Evolutionary conservation across 2,113 vertebrate genomes (phyloP).

Genomic region (Trichomycterus rosablanca): DNA sequence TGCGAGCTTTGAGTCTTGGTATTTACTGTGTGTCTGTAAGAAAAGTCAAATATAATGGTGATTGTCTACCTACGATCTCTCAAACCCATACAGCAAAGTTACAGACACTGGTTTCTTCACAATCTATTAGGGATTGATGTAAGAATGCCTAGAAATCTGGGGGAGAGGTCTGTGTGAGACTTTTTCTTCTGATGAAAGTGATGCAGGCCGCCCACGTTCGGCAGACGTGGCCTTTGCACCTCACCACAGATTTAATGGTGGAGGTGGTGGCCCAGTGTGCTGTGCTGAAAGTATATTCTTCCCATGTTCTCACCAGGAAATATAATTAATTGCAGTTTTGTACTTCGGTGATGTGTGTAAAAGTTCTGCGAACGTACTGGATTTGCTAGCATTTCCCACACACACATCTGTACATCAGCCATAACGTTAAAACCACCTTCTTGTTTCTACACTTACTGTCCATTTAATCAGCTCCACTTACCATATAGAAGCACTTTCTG

Average conservation of each 20-base stretch:
- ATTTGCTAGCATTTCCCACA: no score
- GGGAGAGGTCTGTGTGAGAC: background rate
- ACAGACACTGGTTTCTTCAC: conserved; percentile 11
- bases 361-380: no score
- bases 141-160: background rate
- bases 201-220: conserved; percentile 24
- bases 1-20: background rate
- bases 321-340: background rate
- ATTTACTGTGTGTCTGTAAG: background rate
- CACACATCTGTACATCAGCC: no score
- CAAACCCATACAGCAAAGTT: background rate
- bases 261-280: conserved; percentile 1
- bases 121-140: conserved; percentile 13
- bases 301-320: background rate
- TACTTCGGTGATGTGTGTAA: no score
- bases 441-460: no score
- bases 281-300: background rate
- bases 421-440: no score
- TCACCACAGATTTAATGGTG: no score
- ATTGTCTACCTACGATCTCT: no score
- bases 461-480: no score
- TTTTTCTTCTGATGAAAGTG: conserved; percentile 10
- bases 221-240: conserved; percentile 13
- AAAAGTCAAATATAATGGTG: background rate
- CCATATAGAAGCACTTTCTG: no score